Conservation (phyloP, 2,113 vertebrate genomes). For the Lycaon pictus region DNA sequence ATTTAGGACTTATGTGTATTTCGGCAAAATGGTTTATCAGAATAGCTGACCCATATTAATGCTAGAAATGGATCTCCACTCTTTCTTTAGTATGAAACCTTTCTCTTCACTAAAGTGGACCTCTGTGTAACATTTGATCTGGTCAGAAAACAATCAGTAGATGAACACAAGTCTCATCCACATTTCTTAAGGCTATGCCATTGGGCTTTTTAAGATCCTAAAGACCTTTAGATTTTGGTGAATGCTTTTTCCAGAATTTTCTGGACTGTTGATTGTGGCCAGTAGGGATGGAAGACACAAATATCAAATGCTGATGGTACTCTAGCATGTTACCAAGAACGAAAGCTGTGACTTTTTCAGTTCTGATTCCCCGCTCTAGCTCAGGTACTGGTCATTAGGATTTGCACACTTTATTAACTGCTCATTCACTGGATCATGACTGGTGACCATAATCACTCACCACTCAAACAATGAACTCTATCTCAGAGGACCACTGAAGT, state of each 20-base stretch:
- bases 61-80: background rate
- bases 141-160: background rate
- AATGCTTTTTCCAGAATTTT: background rate
- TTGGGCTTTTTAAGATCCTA: background rate
- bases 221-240: background rate
- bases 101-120: background rate
- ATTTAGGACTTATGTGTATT: background rate
- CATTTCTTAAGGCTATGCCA: background rate
- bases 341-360: background rate
- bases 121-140: background rate
- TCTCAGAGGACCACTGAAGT: background rate
- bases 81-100: background rate
- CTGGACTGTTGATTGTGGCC: background rate
- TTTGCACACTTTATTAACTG: background rate
- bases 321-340: background rate
- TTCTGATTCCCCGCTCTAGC: background rate
- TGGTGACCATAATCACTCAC: background rate
- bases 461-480: background rate
- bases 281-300: background rate
- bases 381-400: background rate
- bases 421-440: background rate
- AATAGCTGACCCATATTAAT: background rate
- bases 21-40: background rate
- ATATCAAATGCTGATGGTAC: background rate
- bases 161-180: background rate